These are phyloP conservation scores for Dicrurus megarhynchus DNA, from an alignment of 2,113 vertebrate species.

Conservation along the genomic window DNA sequence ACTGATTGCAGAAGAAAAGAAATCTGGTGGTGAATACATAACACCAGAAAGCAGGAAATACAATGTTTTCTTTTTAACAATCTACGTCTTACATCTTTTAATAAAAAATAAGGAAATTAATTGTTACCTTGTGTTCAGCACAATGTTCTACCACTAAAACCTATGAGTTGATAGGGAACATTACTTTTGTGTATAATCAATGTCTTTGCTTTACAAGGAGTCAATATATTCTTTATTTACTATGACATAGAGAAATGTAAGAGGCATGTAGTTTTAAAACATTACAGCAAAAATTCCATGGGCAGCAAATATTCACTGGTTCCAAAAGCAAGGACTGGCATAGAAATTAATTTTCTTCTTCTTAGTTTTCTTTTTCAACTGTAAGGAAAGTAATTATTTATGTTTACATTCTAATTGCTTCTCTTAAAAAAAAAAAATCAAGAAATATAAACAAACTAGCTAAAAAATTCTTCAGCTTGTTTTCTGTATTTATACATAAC, in stretches of 20 bases:
- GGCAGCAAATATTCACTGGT: not conserved
- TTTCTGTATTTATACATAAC: not conserved
- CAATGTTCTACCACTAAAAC: not conserved
- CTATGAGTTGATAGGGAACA: not conserved
- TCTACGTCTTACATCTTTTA: not conserved
- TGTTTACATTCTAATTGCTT: not conserved
- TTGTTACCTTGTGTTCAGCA: not conserved
- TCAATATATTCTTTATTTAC: not conserved
- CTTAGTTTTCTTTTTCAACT: not conserved
- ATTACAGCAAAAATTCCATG: not conserved
- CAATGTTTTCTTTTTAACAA: not conserved
- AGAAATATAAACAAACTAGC: not conserved
- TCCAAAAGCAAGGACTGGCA: not conserved
- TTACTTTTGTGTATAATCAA: not conserved
- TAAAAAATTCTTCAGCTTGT: not conserved
- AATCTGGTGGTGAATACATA: not conserved
- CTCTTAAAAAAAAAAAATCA: not conserved
- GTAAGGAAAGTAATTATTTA: not conserved
- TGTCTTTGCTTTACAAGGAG: not conserved
- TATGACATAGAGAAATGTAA: not conserved
- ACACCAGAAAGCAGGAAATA: not conserved
- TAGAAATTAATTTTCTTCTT: not conserved
- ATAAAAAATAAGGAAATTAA: not conserved
- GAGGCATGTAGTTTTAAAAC: not conserved
- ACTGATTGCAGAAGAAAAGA: not conserved